Base-by-base conservation (phyloP, 1,140 invertebrate species). In the Drosophila hydei region DNA sequence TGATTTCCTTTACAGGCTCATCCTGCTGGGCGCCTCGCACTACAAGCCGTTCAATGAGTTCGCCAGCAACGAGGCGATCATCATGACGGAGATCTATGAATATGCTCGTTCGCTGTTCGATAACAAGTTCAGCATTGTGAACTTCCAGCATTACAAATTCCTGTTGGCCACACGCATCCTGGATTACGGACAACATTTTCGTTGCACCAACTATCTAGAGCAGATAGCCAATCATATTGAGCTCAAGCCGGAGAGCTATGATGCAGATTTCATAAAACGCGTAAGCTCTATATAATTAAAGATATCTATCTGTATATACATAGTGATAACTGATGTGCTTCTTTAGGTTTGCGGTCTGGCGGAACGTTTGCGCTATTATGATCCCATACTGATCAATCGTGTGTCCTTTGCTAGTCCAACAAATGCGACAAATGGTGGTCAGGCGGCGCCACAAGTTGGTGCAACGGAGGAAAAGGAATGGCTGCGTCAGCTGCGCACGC, bases 41-140 rank as follows among this genome's bases (percentile, higher is more conserved):
- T 92, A 94, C 23, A 93, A 93, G 72, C 80, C 93, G 4, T 95
- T 95, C 71, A 83, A 92, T n/a, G 93, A 95, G 72, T 96, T 98
- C 92, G 95, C 95, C 9, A 95, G 94, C 30, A 95, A 95, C 83
- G 95, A 96, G 90, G 96, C 97, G 4, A 96, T 99, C 51, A 97
- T 98, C 92, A 95, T 97, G 89, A 99, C 97, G 0, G 97, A 99
- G 92, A 96, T 98, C 54, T 99, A 98, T 91, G 98, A 99, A 92
- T 99, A 97, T 92, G 97, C 97, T 0, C 94, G 96, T 47, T 95
- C 95, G 70, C 93, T 99, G 27, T 95, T 95, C 69, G 95, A 96
- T 79, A 93, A 95, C n/a, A 92, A 94, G 38, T 97, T 96, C 81
- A 93, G 93, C 61, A 93, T 97, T 30, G 92, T 94, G 8, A 94